Conservation (phyloP, 2,888 invertebrate species). For the Lamproptera curius region DNA sequence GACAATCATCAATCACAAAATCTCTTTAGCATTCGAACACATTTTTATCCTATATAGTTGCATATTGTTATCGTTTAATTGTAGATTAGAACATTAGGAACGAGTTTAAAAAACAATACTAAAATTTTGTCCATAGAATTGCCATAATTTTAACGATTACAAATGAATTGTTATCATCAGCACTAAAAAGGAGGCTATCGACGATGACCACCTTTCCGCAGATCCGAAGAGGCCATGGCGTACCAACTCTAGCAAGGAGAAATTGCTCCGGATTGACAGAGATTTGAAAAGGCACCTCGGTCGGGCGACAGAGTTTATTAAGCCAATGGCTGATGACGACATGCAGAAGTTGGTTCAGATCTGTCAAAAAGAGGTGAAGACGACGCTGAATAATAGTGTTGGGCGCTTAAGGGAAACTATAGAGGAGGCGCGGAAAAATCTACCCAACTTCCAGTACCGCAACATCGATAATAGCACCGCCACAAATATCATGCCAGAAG, state of each 20-base stretch:
- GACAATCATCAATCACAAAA: too few species aligned
- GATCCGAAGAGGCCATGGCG: conserved; percentile 66
- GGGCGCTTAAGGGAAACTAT: conserved; percentile 51
- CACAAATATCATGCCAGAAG: conserved; percentile 47
- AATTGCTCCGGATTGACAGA: conserved; percentile 53
- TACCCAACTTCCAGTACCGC: conserved; percentile 62
- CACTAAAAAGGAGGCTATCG: conserved; percentile 34
- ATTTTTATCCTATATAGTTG: too few species aligned
- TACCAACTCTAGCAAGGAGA: conserved; percentile 57
- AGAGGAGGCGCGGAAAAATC: conserved; percentile 51
- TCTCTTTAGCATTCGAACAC: too few species aligned
- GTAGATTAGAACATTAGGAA: too few species aligned
- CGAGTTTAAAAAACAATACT: too few species aligned
- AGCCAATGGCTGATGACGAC: conserved; percentile 44
- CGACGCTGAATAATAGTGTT: conserved; percentile 33
- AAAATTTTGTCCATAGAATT: too few species aligned
- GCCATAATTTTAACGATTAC: not conserved
- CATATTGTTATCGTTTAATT: too few species aligned
- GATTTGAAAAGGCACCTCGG: conserved; percentile 58
- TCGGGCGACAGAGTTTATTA: conserved; percentile 39
- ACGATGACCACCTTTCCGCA: conserved; percentile 27
- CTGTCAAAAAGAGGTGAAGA: conserved; percentile 40
- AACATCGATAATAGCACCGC: conserved; percentile 57
- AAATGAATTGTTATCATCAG: conserved; percentile 40
- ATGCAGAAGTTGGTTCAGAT: conserved; percentile 51